A percentile compares a stretch with the other conserved stretches of the same genome.
Conservation (phyloP, 2,888 invertebrate genomes). For the Aphrophora alni region DNA sequence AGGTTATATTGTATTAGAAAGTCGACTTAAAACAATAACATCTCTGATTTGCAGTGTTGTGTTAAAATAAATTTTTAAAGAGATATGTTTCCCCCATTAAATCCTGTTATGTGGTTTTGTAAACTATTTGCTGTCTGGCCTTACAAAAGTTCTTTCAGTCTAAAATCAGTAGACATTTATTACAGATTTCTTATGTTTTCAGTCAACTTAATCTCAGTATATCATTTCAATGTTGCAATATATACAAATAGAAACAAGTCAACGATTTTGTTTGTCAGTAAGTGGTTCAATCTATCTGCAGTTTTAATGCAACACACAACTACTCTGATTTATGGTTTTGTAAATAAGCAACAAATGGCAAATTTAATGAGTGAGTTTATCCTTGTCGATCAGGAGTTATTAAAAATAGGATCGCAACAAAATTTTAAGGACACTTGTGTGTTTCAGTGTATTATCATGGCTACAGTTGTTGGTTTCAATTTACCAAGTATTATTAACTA, state of each 20-base stretch:
- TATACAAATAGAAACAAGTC: background rate
- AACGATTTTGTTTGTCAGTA: background rate
- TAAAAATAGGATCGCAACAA: background rate
- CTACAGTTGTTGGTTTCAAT: background rate
- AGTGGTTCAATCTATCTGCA: background rate
- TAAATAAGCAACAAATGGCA: background rate
- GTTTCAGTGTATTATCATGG: background rate
- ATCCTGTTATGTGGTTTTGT: background rate
- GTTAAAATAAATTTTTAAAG: too few species aligned
- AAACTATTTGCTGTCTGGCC: background rate
- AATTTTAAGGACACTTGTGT: background rate
- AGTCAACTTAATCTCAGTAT: background rate
- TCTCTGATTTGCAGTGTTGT: too few species aligned
- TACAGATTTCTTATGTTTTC: background rate
- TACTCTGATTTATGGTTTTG: background rate
- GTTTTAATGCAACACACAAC: background rate
- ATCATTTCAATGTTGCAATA: background rate
- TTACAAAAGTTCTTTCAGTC: background rate
- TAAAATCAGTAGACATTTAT: background rate
- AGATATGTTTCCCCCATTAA: too few species aligned
- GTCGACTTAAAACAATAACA: too few species aligned
- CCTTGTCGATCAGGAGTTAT: background rate
- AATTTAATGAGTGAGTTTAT: background rate
- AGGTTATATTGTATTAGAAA: too few species aligned
- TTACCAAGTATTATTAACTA: too few species aligned